Base-by-base conservation (phyloP, 2,888 invertebrate genomes). In the Eupithecia inturbata region DNA sequence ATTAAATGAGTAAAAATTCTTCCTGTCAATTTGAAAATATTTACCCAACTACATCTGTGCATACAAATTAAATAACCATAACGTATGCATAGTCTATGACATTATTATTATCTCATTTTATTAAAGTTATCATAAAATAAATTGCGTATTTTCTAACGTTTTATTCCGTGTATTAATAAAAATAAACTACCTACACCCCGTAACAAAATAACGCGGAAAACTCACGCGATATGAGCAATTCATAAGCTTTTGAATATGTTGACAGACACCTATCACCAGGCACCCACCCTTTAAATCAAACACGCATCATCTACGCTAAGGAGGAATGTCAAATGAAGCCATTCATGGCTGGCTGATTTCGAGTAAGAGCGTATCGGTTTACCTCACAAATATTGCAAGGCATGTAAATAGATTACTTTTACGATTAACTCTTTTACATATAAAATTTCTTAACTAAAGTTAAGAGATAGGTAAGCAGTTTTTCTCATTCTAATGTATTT, bases 271-370 rank as follows among this genome's bases (percentile, higher is more conserved):
- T 67, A 63, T 75, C 62, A 75, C 53, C 72, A 67, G 49, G 26
- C 57, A 57, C 26, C 49, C 53, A 22, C 71, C 72, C 70, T 63
- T 53, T 75, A 75, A 72, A 72, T 75, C 49, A 53, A 53, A 53
- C 22, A 22, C 72, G 72, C 72, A 63, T 72, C 69, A 69, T 72
- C 41, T 67, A 66, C 70, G 75, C 70, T 75, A 14, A 60, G 28
- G 14, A 75, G 67, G 67, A 63, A 72, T 53, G 67, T 75, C 75
- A 75, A 75, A 62, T 72, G 53, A 70, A 75, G 70, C 72, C 67
- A 70, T 72, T 72, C 63, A 70, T 72, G 70, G 72, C 62, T 72
- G 70, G 72, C 62, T 67, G 53, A 67, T 26, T 70, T 69, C 49
- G 53, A 67, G 60, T 62, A 70, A 71, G 62, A 71, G 9, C 7